phyloP scores from a whole-genome alignment of 2,113 vertebrate species.

The Ptychochromis oligacanthus region DNA sequence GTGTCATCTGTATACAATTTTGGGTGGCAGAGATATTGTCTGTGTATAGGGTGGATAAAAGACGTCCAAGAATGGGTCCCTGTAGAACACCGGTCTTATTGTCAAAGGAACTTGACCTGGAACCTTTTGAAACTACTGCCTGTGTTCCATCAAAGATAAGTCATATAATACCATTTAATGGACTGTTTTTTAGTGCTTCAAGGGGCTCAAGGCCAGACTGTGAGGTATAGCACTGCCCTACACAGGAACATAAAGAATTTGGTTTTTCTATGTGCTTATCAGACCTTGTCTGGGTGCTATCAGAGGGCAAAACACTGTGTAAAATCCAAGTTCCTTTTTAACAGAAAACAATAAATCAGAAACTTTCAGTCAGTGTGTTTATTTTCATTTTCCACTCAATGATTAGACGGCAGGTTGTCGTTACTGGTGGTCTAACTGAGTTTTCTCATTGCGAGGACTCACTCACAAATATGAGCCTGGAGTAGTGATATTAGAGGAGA shows the following conservation, averaged over 20 bases:
- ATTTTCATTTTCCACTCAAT: neutral
- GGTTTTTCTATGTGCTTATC: rapidly evolving
- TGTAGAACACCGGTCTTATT: no score
- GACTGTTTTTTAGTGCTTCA: neutral
- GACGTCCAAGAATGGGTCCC: no score
- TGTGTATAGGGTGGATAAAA: no score
- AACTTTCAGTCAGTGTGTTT: neutral
- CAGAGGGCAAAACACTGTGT: neutral
- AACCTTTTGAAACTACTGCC: no score
- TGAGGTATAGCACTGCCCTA: neutral
- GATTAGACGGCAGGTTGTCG: neutral
- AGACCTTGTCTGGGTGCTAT: neutral
- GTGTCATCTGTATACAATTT: no score
- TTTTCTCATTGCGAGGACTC: neutral
- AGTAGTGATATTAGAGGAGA: neutral
- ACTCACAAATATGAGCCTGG: neutral
- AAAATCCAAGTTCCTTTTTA: neutral
- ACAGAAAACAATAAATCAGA: neutral
- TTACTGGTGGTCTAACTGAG: neutral
- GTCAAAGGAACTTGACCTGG: no score
- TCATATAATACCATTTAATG: no score
- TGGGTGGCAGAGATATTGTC: no score
- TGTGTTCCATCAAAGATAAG: no score
- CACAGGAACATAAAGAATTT: neutral
- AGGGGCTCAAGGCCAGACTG: neutral